Evolutionary conservation across 2,888 invertebrate species (phyloP).

Genomic region (Cephus nigrinus): DNA sequence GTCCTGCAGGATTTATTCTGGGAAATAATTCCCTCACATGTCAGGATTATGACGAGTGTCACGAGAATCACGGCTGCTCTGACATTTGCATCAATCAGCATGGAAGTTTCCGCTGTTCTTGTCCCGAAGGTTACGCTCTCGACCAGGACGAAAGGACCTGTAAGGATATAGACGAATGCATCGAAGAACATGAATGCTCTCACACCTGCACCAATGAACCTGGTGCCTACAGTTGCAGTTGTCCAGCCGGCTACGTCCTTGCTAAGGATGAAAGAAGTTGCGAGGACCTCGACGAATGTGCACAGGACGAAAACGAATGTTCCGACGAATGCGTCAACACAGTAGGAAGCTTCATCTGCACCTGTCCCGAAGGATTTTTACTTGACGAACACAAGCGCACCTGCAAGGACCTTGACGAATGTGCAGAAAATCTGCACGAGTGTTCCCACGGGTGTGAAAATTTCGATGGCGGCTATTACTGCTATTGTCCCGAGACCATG

Average conservation of each 20-base stretch:
- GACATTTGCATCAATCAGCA: slow-evolving; percentile 48
- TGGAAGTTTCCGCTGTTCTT: slow-evolving; percentile 62
- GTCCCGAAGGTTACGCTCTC: slow-evolving; percentile 46
- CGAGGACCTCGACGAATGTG: slow-evolving; percentile 62
- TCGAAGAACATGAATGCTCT: slow-evolving; percentile 66
- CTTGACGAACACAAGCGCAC: slow-evolving; percentile 45
- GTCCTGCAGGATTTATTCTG: slow-evolving; percentile 58
- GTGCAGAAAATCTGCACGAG: slow-evolving; percentile 40
- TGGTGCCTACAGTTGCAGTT: slow-evolving; percentile 71
- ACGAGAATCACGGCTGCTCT: slow-evolving; percentile 65
- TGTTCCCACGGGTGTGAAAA: slow-evolving; percentile 58
- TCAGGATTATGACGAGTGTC: slow-evolving; percentile 57
- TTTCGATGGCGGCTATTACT: slow-evolving; percentile 66
- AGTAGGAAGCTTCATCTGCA: slow-evolving; percentile 68
- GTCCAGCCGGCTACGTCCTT: slow-evolving; percentile 67
- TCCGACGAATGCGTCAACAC: slow-evolving; percentile 68
- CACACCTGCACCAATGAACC: slow-evolving; percentile 67
- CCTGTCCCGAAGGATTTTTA: slow-evolving; percentile 67
- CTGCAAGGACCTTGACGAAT: slow-evolving; percentile 69
- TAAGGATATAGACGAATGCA: slow-evolving; percentile 64
- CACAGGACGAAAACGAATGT: slow-evolving; percentile 46
- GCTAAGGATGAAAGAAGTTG: slow-evolving; percentile 55
- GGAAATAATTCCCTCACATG: slow-evolving; percentile 46
- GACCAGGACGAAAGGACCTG: slow-evolving; percentile 58
- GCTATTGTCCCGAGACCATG: slow-evolving; percentile 67